Evolutionary conservation across 2,888 invertebrate species (phyloP).

Genomic region (Hemithea aestivaria): DNA sequence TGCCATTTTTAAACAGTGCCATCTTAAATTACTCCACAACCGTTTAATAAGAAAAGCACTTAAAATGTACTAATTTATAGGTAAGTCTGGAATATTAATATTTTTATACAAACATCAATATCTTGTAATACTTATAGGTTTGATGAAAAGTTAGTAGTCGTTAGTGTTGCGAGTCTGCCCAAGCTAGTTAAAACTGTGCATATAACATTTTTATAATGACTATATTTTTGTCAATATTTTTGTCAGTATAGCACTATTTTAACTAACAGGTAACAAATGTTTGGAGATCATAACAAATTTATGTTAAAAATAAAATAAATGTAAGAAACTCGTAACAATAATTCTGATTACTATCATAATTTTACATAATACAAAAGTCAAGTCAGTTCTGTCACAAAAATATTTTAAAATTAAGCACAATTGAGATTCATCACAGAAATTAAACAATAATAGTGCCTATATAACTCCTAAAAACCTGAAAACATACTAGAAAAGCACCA

Average conservation of each 20-base stretch:
- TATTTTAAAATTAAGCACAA: constrained; percentile 8
- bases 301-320: no score
- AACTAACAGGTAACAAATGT: no score
- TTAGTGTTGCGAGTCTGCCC: no score
- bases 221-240: no score
- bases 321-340: neutral
- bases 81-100: neutral
- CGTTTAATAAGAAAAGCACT: constrained; percentile 6
- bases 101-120: no score
- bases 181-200: no score
- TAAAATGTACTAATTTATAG: neutral
- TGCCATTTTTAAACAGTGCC: constrained; percentile 14
- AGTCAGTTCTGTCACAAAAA: constrained; percentile 4
- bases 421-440: constrained; percentile 28
- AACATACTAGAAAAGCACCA: constrained; percentile 27
- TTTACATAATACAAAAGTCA: no score
- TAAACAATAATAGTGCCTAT: constrained; percentile 9
- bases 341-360: constrained; percentile 5
- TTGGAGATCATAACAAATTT: no score
- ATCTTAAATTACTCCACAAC: constrained; percentile 14
- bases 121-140: no score
- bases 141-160: no score
- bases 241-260: no score
- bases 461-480: constrained; percentile 15
- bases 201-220: no score